phyloP scores from a whole-genome alignment of 2,888 invertebrate genomes.

The Phengaris arion region DNA sequence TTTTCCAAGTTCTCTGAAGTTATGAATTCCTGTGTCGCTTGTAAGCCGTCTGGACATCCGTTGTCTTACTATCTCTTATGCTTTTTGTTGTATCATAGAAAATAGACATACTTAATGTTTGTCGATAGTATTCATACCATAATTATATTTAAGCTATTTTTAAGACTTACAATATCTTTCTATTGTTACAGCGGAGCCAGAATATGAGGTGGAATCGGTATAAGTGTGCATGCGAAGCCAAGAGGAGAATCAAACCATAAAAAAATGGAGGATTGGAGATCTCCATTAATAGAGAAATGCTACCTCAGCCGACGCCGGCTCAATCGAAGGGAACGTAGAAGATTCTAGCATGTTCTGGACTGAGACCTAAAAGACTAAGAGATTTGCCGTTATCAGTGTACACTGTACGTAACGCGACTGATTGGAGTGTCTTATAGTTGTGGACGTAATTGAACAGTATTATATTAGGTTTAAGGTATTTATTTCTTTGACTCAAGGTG shows the following conservation, averaged over 20 bases:
- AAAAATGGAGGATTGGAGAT: constrained; percentile 2
- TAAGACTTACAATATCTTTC: constrained; percentile 39
- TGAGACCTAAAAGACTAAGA: constrained; percentile 10
- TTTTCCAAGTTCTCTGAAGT: neutral
- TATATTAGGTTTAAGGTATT: constrained; percentile 59
- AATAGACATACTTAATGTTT: neutral
- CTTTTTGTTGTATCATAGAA: constrained; percentile 37
- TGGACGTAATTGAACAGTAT: constrained; percentile 65
- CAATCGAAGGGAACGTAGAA: neutral
- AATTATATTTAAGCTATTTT: constrained; percentile 18
- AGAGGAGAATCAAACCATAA: constrained; percentile 42
- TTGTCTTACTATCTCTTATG: constrained; percentile 57
- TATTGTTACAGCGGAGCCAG: constrained; percentile 69
- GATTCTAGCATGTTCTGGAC: constrained; percentile 14
- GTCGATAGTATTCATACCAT: neutral
- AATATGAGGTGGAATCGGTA: constrained; percentile 74
- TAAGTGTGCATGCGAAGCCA: constrained; percentile 65
- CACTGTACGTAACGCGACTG: constrained; percentile 47
- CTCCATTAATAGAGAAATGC: neutral
- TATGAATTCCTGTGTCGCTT: constrained; percentile 29
- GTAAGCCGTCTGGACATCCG: constrained; percentile 56
- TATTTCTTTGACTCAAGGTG: constrained; percentile 56
- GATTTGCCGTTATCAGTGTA: constrained; percentile 28
- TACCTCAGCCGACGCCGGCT: neutral
- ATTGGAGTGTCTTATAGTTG: constrained; percentile 54